Evolutionary conservation across 2,888 invertebrate species (phyloP), one percentile per base, ranked within the genome.

Genomic region (Ellobium chinense): DNA sequence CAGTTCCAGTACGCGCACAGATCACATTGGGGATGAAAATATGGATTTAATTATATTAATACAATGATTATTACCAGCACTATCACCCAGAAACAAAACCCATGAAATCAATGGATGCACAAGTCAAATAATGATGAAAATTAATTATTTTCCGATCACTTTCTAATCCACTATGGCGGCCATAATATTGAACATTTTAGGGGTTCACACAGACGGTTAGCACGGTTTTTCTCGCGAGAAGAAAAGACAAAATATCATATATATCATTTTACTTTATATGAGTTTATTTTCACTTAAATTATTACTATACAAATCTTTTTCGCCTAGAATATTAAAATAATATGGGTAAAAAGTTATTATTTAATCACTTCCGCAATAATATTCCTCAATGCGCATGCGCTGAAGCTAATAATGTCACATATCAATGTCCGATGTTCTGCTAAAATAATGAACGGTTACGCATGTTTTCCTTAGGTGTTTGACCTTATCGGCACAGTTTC

Each of bases 171-270:
- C 75, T 74, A 80, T 80, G 80, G 80, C 80, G 80, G 80, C 80
- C 80, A 80, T 80, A 80, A 80, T 80, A 80, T 80, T 80, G 80
- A 80, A 80, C 80, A 75, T 56, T 69, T 80, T 69, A 58, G 80
- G 80, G 80, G 80, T 46, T 37, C 60, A 56, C 80, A 80, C 21
- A 80, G 74, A 75, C 75, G 75, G 75, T 75, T 80, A 69, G 80
- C 80, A 80, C 75, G 80, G 80, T 9, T 62, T 68, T 34, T 80
- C 80, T 80, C 80, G 70, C 69, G 75, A 62, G 66, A 74, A 18
- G 4, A 36, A 37, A 5, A 24, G 7, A n/a, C n/a, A n/a, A n/a
- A n/a, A n/a, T n/a, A n/a, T n/a, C n/a, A n/a, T n/a, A n/a, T n/a
- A n/a, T n/a, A n/a, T n/a, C n/a, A n/a, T n/a, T n/a, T n/a, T n/a